Evolutionary conservation across 2,113 vertebrate species (phyloP).

Genomic region (Himantopus leucocephalus): DNA sequence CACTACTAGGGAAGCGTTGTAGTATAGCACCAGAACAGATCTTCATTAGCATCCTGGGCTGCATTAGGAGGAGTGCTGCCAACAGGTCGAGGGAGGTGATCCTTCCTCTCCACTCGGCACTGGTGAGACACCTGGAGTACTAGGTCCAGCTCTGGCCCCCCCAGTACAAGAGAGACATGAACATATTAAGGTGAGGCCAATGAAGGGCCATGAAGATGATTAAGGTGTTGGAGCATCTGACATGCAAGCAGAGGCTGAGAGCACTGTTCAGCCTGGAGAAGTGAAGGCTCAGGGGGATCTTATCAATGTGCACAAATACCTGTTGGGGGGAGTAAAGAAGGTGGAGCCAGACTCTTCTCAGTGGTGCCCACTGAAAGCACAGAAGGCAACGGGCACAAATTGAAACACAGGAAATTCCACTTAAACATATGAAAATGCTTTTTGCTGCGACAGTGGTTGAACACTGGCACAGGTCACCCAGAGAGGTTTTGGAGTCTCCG

Average conservation of each 20-base stretch:
- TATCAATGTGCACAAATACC: neutral
- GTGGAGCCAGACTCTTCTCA: neutral
- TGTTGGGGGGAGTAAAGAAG: neutral
- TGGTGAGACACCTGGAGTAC: neutral
- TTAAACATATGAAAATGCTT: neutral
- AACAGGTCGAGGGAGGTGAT: neutral
- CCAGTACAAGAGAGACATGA: neutral
- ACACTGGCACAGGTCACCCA: neutral
- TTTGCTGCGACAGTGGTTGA: neutral
- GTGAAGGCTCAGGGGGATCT: neutral
- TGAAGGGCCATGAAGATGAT: neutral
- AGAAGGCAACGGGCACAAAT: neutral
- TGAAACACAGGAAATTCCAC: neutral
- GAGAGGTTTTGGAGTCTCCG: neutral
- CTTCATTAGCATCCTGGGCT: neutral
- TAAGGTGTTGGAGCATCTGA: neutral
- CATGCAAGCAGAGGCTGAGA: neutral
- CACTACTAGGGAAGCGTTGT: neutral
- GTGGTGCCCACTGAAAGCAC: neutral
- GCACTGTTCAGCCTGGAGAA: neutral
- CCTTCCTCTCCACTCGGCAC: neutral
- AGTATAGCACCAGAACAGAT: neutral
- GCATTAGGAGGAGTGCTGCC: neutral
- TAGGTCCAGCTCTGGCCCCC: neutral
- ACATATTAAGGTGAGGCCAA: neutral